Conservation (phyloP, 2,113 vertebrate species). For the Podarcis cretensis region DNA sequence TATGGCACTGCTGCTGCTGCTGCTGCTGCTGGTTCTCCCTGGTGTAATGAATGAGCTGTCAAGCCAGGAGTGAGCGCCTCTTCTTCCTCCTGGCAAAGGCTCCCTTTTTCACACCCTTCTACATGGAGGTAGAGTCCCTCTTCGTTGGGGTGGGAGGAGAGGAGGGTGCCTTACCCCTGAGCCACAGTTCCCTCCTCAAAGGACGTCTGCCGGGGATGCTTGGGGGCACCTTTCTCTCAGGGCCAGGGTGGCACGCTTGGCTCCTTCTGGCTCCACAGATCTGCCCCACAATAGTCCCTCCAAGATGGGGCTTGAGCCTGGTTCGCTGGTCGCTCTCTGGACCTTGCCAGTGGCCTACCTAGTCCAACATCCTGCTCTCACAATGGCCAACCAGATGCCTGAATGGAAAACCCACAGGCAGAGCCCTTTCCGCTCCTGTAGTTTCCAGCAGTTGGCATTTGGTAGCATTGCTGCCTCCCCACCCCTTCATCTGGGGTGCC, state of each 20-base stretch:
- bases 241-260: neutral
- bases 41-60: slow-evolving; percentile 74
- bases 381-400: too few relatives aligned
- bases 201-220: neutral
- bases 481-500: neutral
- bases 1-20: slow-evolving; percentile 48
- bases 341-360: too few relatives aligned
- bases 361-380: too few relatives aligned
- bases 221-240: neutral
- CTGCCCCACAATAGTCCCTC: too few relatives aligned
- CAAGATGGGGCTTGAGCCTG: too few relatives aligned
- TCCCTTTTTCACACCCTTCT: slow-evolving; percentile 62
- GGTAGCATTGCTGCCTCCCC: too few relatives aligned
- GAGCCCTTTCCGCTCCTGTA: too few relatives aligned
- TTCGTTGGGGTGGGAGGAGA: slow-evolving; percentile 25
- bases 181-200: neutral
- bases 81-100: slow-evolving; percentile 66
- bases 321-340: too few relatives aligned
- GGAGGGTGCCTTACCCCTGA: neutral
- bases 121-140: slow-evolving; percentile 14
- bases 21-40: slow-evolving; percentile 60
- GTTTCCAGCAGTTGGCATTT: too few relatives aligned
- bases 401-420: too few relatives aligned
- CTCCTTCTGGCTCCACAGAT: neutral
- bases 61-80: slow-evolving; percentile 61